Base-by-base conservation (phyloP, 2,888 invertebrate species). In the Latheticus oryzae region DNA sequence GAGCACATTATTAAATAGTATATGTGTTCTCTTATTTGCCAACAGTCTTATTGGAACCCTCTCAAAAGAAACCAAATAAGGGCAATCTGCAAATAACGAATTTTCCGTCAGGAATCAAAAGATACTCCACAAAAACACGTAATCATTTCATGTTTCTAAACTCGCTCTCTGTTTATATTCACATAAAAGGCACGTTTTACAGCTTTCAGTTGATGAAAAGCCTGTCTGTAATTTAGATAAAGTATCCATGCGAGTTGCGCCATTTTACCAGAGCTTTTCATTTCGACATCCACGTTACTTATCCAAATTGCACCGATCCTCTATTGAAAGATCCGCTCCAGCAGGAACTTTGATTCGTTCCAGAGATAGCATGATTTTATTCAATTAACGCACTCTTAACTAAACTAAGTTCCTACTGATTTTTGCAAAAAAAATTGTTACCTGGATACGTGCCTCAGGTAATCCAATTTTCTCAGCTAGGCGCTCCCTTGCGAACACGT, bases 371-470 rank as follows among this genome's bases (percentile, higher is more conserved):
- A n/a, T n/a, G 11, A 5, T 11, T 28, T 32, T 26, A 38, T 50
- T 50, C 28, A 38, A 50, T 50, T 50, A 50, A 52, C 43, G 30
- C 40, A 26, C 43, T 19, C 45, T 52, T 37, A 52, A 21, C 58
- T 52, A 23, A 37, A 37, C 43, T 40, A 52, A 52, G 32, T 45
- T 48, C 42, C 58, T 54, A 58, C 48, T 48, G 58, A 47, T 58
- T 38, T 47, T 53, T 53, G 47, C 23, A 73, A 78, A 77, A 77
- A 78, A 77, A 76, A 73, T 76, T 87, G 89, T 87, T 87, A 95
- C 96, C 93, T 97, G 96, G 88, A 97, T 97, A 88, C 96, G 90
- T 84, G 96, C 96, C 89, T 96, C 96, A 83, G 95, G 96, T 83
- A 97, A 90, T 85, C 93, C 93, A 83, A 97, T 97, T 88, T 95